Base-by-base conservation (phyloP, 2,113 vertebrate species). In the Labrus mixtus region DNA sequence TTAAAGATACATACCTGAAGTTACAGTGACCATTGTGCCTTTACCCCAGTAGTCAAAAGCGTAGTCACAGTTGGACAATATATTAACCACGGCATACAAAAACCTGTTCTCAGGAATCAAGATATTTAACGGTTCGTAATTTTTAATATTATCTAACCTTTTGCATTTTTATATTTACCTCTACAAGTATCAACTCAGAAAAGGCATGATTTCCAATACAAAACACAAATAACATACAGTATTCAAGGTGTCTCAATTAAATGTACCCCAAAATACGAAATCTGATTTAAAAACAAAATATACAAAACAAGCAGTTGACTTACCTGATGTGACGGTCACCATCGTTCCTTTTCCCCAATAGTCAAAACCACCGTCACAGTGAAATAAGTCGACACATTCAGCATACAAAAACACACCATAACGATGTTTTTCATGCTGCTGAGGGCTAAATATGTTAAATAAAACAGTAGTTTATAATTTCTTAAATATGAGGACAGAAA, bases 311-410 rank as follows among this genome's bases (percentile, higher is more conserved):
- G 1, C 0, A 16, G 7, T 16, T 19, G 46, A 15, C 46, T 48
- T 48, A 48, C 46, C 46, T 48, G 46, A 48, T 68, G 92, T 85
- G 0, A 94, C 85, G 0, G 90, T 92, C 4, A 93, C 91, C 68
- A 8, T 57, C 0, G 76, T 81, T 0, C 93, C 92, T 64, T 70
- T 86, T 0, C 93, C 92, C 92, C 93, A 94, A 43, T 58, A 13
- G 0, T 69, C 75, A 16, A 91, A 91, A 85, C 11, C 60, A 25
- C 1, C 0, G 12, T 76, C 67, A 89, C 84, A 85, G 79, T 83
- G 45, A 37, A 48, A 55, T 25, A 67, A 6, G 17, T 45, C 16
- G 56, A 39, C 23, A 46, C 7, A 75, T 50, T 39, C 15, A 66
- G 70, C n/a, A 43, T 79, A 72, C 83, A 76, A 83, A 76, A 84